Conservation (phyloP, 2,113 vertebrate genomes). For the Pseudopodoces humilis region DNA sequence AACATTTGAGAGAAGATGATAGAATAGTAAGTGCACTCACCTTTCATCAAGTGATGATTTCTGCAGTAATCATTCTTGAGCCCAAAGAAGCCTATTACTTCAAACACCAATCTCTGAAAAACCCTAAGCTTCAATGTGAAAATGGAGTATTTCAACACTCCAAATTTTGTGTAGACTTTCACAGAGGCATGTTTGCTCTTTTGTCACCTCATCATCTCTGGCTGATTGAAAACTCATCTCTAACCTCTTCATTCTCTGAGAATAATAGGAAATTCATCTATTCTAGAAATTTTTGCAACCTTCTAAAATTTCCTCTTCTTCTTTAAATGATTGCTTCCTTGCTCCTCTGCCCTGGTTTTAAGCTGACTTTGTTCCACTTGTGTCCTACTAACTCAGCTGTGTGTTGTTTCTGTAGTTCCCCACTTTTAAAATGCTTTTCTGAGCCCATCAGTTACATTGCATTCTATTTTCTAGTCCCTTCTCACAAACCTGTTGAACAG, state of each 20-base stretch:
- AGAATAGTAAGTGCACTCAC: neutral
- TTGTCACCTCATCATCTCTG: neutral
- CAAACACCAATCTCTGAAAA: neutral
- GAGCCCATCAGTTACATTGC: neutral
- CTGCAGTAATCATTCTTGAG: neutral
- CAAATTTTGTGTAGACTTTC: neutral
- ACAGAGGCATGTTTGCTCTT: neutral
- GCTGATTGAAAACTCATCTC: neutral
- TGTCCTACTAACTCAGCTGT: neutral
- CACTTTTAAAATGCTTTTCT: neutral
- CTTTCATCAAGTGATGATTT: neutral
- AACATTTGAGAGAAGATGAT: neutral
- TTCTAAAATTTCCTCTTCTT: neutral
- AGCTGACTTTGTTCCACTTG: neutral
- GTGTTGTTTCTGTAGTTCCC: neutral
- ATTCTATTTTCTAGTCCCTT: neutral
- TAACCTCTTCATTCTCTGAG: neutral
- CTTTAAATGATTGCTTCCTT: neutral
- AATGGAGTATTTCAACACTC: neutral
- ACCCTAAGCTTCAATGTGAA: neutral
- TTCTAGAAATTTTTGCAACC: neutral
- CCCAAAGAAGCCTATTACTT: neutral
- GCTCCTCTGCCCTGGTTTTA: neutral
- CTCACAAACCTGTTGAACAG: neutral
- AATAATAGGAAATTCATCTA: neutral